Base-by-base conservation (phyloP, 2,888 invertebrate genomes). In the Pseudococcus longispinus region DNA sequence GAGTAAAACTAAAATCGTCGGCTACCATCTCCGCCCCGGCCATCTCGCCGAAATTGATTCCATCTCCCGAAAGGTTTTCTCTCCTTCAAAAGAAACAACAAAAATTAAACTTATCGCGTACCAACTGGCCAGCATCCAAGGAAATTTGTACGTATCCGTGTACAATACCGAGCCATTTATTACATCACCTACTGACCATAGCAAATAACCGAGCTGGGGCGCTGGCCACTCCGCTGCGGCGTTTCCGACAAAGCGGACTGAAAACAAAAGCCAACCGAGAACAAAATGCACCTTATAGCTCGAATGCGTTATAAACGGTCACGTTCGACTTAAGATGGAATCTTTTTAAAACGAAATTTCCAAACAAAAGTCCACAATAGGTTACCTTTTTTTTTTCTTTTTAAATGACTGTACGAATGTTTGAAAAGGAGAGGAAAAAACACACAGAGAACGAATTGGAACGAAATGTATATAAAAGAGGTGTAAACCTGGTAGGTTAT, bases 291-390 rank as follows among this genome's bases (percentile, higher is more conserved):
- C 82, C 82, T 82, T 23, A 82, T 15, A 44, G 37, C 37, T 82
- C 20, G 42, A 82, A 82, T 46, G 44, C 82, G 82, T 82, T 82
- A 20, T 82, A 82, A 82, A 82, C 82, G 82, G 82, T 82, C 82
- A 82, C 82, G 82, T 82, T 82, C 82, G 46, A 82, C 82, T 82
- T 82, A 42, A 82, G 42, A 82, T 82, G 65, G 26, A 65, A 65
- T 65, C 65, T 65, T 13, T 65, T 26, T 65, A 9, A 65, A 65
- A 26, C 65, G 65, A 65, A 65, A 65, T 65, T 65, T 26, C 65
- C 65, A 65, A 65, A 65, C 65, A 65, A 65, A 65, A 65, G 65
- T 26, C 65, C 65, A 65, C 65, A 51, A 51, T 51, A 51, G 65
- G 65, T 65, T 65, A 65, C 65, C 65, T 65, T 65, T 65, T 37